These are phyloP conservation scores for Nasua narica DNA, from an alignment of 2,797 vertebrate species.

Conservation along the genomic window DNA sequence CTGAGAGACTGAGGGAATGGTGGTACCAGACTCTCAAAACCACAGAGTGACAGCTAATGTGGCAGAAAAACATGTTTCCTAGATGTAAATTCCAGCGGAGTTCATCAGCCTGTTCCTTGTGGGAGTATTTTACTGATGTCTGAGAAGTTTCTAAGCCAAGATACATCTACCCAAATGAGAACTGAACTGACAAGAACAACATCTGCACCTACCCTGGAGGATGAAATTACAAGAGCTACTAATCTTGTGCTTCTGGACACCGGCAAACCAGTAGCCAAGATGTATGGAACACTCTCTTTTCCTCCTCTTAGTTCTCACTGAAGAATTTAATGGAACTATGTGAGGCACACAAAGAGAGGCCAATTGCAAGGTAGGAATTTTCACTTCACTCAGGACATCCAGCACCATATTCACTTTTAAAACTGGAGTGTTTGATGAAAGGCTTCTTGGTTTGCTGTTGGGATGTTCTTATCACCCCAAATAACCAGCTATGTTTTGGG, in stretches of 20 bases:
- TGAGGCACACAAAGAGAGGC: background rate
- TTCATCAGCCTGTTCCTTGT: background rate
- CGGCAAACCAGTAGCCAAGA: background rate
- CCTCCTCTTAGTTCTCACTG: background rate
- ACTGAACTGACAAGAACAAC: background rate
- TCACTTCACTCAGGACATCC: background rate
- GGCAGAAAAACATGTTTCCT: background rate
- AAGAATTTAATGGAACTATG: background rate
- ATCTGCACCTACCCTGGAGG: background rate
- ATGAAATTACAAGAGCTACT: background rate
- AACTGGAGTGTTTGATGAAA: background rate
- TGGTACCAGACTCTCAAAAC: background rate
- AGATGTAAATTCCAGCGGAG: background rate
- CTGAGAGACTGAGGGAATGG: background rate
- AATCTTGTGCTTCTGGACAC: background rate
- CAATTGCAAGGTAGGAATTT: background rate
- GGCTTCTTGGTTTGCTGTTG: background rate
- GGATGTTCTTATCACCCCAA: background rate
- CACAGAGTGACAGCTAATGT: background rate
- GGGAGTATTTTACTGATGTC: background rate
- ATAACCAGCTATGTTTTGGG: background rate
- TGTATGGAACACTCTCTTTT: background rate
- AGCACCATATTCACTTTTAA: background rate
- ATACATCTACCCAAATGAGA: background rate
- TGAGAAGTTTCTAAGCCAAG: slow-evolving; percentile 3